phyloP scores from a whole-genome alignment of 2,113 vertebrate genomes.

The Zonotrichia leucophrys region DNA sequence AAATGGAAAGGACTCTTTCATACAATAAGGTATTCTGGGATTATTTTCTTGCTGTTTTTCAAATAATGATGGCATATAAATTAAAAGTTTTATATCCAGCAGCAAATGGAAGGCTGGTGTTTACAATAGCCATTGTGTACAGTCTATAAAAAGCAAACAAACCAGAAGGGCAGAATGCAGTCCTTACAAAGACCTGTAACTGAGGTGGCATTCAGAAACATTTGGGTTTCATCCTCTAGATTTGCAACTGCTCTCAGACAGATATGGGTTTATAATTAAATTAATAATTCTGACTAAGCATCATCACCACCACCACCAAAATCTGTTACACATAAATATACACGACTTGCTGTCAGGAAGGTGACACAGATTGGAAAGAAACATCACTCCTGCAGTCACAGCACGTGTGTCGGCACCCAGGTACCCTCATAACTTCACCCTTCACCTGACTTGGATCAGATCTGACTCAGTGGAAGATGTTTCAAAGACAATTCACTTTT shows the following conservation, averaged over 20 bases:
- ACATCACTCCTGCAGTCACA: background rate
- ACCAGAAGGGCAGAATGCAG: background rate
- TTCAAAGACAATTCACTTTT: background rate
- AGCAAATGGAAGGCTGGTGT: background rate
- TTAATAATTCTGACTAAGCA: background rate
- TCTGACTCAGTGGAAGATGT: background rate
- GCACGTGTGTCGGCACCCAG: accelerated
- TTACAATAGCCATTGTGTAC: background rate
- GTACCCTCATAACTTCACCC: background rate
- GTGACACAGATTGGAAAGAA: background rate
- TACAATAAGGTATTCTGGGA: background rate
- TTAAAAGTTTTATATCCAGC: background rate
- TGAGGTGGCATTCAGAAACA: background rate
- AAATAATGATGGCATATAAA: background rate
- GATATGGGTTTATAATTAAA: background rate
- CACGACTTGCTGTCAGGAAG: background rate
- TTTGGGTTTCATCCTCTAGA: background rate
- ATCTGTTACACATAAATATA: background rate
- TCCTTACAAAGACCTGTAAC: background rate
- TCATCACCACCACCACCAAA: background rate
- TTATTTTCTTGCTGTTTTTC: background rate
- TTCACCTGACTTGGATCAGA: background rate
- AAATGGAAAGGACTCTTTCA: background rate
- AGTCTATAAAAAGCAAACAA: background rate
- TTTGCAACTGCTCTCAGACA: background rate